These are phyloP conservation scores for Cryptoleucopteryx plumbea DNA, from an alignment of 2,113 vertebrate genomes.

Conservation along the genomic window DNA sequence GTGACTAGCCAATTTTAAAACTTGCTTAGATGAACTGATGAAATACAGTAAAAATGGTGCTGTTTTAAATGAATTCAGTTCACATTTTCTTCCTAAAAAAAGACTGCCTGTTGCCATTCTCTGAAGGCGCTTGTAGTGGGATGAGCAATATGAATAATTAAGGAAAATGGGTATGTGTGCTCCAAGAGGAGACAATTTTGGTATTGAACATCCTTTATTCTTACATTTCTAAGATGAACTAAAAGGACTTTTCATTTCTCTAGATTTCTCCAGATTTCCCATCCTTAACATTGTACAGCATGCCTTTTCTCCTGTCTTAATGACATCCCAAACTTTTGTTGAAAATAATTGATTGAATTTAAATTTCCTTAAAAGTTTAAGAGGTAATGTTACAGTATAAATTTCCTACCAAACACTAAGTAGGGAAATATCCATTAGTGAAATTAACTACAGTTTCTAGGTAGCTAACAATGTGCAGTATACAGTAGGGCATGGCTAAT, in stretches of 20 bases:
- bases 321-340: conserved; percentile 92
- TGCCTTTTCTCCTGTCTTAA: conserved; percentile 81
- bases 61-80: conserved; percentile 7
- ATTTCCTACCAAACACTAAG: conserved; percentile 99
- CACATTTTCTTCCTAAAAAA: conserved; percentile 27
- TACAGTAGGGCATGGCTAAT: conserved; percentile 99
- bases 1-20: neutral
- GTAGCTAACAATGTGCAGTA: conserved; percentile 98
- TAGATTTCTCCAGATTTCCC: conserved; percentile 8
- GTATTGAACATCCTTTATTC: conserved; percentile 56
- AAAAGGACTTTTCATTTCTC: conserved; percentile 56
- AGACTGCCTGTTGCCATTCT: conserved; percentile 24
- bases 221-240: conserved; percentile 62
- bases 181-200: conserved; percentile 54
- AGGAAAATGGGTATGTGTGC: conserved; percentile 49
- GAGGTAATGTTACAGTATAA: conserved; percentile 99
- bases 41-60: conserved; percentile 26
- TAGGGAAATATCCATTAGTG: conserved; percentile 99
- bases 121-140: conserved; percentile 43
- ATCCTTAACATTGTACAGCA: conserved; percentile 51
- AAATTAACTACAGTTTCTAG: conserved; percentile 99
- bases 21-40: neutral
- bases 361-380: conserved; percentile 99
- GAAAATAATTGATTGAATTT: conserved; percentile 99
- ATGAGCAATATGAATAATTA: conserved; percentile 39